Base-by-base conservation (phyloP, 53 echinoderm and acorn worm genomes). In the Luidia sarsii region DNA sequence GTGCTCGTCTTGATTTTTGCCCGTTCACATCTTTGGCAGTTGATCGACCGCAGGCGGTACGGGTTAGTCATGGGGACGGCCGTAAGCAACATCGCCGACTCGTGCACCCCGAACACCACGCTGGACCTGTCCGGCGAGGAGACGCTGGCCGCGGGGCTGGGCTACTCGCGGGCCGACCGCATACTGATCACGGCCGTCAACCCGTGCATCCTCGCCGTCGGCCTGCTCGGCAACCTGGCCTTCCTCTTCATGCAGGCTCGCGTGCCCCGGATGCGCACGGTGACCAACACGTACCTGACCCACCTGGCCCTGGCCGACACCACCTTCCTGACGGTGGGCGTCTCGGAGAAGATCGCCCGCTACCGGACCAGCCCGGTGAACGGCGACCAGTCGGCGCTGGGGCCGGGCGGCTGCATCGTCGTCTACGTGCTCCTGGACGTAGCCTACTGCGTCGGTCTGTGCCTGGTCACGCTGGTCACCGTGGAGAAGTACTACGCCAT, bases 401-500 rank as follows among this genome's bases (percentile, higher is more conserved):
- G 89, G 19, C 34, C 50, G 16, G 2, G 21, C 7, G 89, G 92
- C 2, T 92, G 92, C 32, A 39, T 89, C 25, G 45, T 68, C 34
- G 60, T 92, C 11, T 64, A 74, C 30, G 59, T 80, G 25, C 33
- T 89, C 39, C 59, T 82, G 13, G 77, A 92, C 54, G 50, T 81
- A 33, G 53, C 82, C 1, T 86, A 77, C 49, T 86, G 24, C 32
- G 86, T 81, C 7, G 75, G 70, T 13, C 51, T 92, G 2, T 68
- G 81, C 39, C 81, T 85, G 16, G 82, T 92, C 3, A 89, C 89
- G 13, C 33, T 86, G 56, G 85, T 89, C 8, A 64, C 92, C 0
- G 24, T 92, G 10, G 89, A 92, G 53, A 68, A 82, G 28, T 92
- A 85, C 69, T 82, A 88, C 53, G 92, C 89, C 41, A 86, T 92